phyloP scores from a whole-genome alignment of 2,113 vertebrate genomes.

The Fukomys damarensis region DNA sequence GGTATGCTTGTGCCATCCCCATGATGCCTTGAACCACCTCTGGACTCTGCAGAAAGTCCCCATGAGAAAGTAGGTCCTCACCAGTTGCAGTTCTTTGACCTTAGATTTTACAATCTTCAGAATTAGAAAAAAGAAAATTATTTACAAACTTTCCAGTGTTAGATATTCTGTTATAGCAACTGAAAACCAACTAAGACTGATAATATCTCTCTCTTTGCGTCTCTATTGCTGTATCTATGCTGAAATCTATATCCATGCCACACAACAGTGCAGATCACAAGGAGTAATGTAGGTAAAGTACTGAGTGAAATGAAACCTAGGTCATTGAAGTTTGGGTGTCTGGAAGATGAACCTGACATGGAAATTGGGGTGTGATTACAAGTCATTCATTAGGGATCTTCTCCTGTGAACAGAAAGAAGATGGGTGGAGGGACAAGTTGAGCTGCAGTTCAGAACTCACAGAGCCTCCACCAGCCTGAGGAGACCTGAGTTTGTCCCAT shows the following conservation, averaged over 20 bases:
- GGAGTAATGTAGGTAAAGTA: not conserved
- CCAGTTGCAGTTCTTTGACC: not conserved
- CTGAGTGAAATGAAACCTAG: not conserved
- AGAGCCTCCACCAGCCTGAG: rapidly evolving
- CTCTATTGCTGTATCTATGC: not conserved
- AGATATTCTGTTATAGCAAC: not conserved
- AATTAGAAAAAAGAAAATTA: not conserved
- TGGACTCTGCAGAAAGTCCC: not conserved
- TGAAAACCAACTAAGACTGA: not conserved
- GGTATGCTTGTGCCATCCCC: not conserved
- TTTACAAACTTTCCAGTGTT: not conserved
- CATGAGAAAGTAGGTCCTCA: not conserved
- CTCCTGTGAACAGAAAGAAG: not conserved
- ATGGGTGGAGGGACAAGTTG: not conserved
- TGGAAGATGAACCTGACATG: not conserved
- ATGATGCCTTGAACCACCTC: too few species aligned
- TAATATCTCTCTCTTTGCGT: not conserved
- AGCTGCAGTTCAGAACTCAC: rapidly evolving
- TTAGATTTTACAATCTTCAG: not conserved
- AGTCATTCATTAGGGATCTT: not conserved
- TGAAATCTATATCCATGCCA: not conserved
- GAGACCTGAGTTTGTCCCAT: rapidly evolving
- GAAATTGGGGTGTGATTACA: not conserved
- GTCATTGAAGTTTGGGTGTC: not conserved
- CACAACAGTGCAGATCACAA: not conserved